Evolutionary conservation across 2,888 invertebrate species (phyloP), one percentile per base, ranked within the genome.

Genomic region (Polyommatus iphigenia): DNA sequence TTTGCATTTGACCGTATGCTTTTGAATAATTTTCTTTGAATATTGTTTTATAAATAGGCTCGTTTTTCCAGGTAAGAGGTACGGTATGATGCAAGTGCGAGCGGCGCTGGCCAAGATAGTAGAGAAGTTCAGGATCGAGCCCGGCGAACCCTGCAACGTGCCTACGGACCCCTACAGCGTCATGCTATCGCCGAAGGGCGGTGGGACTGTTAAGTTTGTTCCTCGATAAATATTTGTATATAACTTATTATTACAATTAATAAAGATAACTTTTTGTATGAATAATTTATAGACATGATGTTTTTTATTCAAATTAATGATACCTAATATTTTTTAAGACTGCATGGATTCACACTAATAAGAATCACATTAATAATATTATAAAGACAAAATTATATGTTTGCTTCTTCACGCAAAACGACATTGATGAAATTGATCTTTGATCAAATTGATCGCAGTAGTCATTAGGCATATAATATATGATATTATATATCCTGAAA

Each of bases 11-110:
- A 6, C 36, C 6, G 36, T 36, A 36, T 36, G 36, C 36, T 36
- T 36, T 36, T 36, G 36, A 36, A 36, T 6, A 36, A 6, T 36
- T 6, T 36, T 36, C 36, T 36, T 36, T 36, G 36, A 36, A 36
- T 36, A 36, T 6, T 36, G 32, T 36, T 36, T 36, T 36, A 36
- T 6, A 46, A 32, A 7, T 20, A 29, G 36, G 41, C 8, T 36
- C 36, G 15, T 20, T 72, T n/a, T 80, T 84, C 86, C 20, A 91
- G 91, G 91, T 67, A 91, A 89, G 85, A 88, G 91, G 57, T 91
- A 91, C 81, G 91, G 91, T 1, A 81, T 90, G 85, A 86, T 91
- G 87, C 91, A 91, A 84, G 82, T 91, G 54, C 88, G 91, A 41
- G 85, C 90, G 1, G 90, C 90, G 0, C 76, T 91, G 13, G 88